phyloP scores from a whole-genome alignment of 37 sponge, comb jelly and placozoan species.

The Hexactinellida sp. region DNA sequence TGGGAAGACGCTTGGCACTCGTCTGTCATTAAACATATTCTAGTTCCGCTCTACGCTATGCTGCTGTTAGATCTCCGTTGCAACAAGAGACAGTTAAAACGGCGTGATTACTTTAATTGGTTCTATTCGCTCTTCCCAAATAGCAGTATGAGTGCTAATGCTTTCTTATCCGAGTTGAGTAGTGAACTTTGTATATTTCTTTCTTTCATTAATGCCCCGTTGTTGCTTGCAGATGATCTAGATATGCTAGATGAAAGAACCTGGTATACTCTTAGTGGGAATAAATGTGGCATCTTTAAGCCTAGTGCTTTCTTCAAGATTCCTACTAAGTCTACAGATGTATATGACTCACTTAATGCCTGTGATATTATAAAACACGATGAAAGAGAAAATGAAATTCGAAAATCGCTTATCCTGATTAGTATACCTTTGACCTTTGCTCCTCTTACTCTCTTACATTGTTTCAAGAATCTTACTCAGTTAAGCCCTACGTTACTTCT shows the following conservation, averaged over 20 bases:
- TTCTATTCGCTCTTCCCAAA: background rate
- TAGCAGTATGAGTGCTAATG: background rate
- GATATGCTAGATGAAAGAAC: background rate
- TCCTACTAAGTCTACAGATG: background rate
- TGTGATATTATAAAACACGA: background rate
- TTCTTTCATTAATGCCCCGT: background rate
- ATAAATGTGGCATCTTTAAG: background rate
- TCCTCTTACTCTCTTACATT: background rate
- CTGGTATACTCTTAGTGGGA: background rate
- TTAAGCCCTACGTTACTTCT: background rate
- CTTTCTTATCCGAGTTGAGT: background rate
- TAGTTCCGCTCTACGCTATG: background rate
- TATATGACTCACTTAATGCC: background rate
- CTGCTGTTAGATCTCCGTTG: background rate
- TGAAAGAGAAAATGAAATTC: background rate
- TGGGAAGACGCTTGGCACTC: background rate
- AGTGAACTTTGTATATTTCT: background rate
- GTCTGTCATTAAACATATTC: background rate
- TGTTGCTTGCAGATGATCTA: background rate
- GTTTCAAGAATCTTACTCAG: background rate
- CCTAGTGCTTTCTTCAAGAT: background rate
- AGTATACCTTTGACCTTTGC: background rate
- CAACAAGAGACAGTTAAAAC: background rate
- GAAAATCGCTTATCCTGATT: background rate
- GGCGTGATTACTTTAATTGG: background rate